These are phyloP conservation scores for Mus minutoides DNA, from an alignment of 2,797 vertebrate genomes.

Conservation along the genomic window DNA sequence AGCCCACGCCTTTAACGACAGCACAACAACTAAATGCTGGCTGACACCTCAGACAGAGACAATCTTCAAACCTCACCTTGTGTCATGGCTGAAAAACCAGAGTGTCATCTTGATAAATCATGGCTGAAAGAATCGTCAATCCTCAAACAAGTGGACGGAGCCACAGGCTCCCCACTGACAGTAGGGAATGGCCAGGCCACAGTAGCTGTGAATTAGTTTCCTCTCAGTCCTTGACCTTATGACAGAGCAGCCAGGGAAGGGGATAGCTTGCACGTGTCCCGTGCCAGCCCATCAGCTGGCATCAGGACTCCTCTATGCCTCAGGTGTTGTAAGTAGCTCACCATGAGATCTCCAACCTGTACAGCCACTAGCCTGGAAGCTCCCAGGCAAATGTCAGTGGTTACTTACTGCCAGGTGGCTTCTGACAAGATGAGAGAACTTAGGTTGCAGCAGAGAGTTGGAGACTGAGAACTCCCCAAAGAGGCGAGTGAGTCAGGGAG, in stretches of 20 bases:
- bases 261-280: background rate
- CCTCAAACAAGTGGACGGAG: background rate
- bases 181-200: no score
- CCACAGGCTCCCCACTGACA: rapidly evolving
- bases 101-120: background rate
- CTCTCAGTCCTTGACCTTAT: background rate
- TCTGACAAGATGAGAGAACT: background rate
- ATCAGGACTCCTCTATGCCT: background rate
- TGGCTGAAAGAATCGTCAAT: rapidly evolving
- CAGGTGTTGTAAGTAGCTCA: background rate
- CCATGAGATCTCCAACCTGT: background rate
- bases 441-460: background rate
- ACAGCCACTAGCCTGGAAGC: background rate
- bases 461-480: background rate
- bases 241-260: background rate
- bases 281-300: background rate
- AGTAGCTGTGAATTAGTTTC: background rate
- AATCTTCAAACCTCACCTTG: conserved; percentile 19
- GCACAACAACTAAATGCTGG: rapidly evolving
- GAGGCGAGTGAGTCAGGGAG: background rate
- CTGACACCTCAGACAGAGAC: background rate
- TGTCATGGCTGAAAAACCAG: background rate
- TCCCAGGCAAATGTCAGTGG: background rate
- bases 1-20: rapidly evolving
- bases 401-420: conserved; percentile 16